Evolutionary conservation across 1,140 invertebrate genomes (phyloP), one percentile per base, ranked within the genome.

Genomic region (Anthonomus grandis): DNA sequence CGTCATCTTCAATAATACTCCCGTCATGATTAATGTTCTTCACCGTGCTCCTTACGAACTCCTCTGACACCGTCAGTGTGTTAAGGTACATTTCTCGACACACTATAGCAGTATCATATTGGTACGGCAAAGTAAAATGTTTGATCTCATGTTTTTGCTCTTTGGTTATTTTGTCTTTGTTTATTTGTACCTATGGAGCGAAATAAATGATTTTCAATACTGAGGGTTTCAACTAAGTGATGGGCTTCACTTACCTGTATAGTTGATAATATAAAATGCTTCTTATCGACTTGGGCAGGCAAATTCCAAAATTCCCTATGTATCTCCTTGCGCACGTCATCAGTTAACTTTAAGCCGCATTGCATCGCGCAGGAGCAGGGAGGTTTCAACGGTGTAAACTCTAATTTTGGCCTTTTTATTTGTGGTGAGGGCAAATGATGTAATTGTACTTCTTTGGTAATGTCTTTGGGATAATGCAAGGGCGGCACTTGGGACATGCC

Each of bases 1-100:
- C 42, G 9, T 45, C 41, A 25, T 55, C 52, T 17, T 55, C 52
- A 23, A 25, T 25, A 46, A 55, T 55, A 24, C 52, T 55, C 39
- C 52, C 52, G 13, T 55, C 52, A 5, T 46, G 52, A 24, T 55
- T 55, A 9, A 55, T 21, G 19, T 46, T 46, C 21, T 42, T 41
- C 17, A 55, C 25, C 0, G 52, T 55, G 10, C 31, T 46, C 5
- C 9, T 27, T 1, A 55, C n/a, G 27, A 55, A 55, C 6, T 46
- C 44, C 21, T 55, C 52, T 18, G 41, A 45, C 15, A 55, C 15
- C 24, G 41, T 46, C 4, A 55, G 21, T 17, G 52, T 55, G 9
- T 55, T 41, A n/a, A 55, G 39, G 19, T 55, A 55, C 52, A 55
- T 55, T 45, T 55, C 52, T 21, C 39, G 45, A 37, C 52, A 55